phyloP scores from a whole-genome alignment of 2,888 invertebrate species.

The Drosophila yooni region DNA sequence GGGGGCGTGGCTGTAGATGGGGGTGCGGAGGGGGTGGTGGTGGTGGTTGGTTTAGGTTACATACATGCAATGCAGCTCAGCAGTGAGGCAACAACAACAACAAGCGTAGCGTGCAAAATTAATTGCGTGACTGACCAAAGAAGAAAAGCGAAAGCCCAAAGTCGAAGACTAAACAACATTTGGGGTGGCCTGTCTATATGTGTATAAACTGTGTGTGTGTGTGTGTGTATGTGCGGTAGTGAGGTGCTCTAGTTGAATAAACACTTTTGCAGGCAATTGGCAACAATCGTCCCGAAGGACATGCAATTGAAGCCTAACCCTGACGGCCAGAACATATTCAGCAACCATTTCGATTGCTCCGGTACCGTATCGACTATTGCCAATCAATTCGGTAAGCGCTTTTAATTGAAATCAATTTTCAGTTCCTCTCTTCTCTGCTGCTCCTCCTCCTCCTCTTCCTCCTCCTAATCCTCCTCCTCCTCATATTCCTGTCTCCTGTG shows the following conservation, averaged over 20 bases:
- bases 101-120: constrained; percentile 74
- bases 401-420: constrained; percentile 56
- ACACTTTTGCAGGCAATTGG: constrained; percentile 54
- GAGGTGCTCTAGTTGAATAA: constrained; percentile 18
- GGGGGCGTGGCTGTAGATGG: neutral
- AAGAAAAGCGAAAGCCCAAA: constrained; percentile 44
- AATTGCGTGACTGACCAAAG: constrained; percentile 75
- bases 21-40: too few relatives aligned
- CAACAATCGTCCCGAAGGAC: constrained; percentile 36
- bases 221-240: fast-evolving
- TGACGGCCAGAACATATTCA: constrained; percentile 15
- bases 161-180: constrained; percentile 40
- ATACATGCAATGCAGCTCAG: constrained; percentile 35
- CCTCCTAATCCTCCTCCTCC: neutral
- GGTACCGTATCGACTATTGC: too few relatives aligned
- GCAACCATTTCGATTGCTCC: too few relatives aligned
- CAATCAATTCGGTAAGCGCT: constrained; percentile 50
- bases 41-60: neutral
- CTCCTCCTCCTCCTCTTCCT: neutral
- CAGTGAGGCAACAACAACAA: constrained; percentile 12
- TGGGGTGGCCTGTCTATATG: neutral
- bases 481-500: neutral
- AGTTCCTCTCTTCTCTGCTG: neutral
- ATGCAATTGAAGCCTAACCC: constrained; percentile 50
- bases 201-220: neutral